Conservation (phyloP, 2,888 invertebrate species). For the Micoletzkya japonica region DNA sequence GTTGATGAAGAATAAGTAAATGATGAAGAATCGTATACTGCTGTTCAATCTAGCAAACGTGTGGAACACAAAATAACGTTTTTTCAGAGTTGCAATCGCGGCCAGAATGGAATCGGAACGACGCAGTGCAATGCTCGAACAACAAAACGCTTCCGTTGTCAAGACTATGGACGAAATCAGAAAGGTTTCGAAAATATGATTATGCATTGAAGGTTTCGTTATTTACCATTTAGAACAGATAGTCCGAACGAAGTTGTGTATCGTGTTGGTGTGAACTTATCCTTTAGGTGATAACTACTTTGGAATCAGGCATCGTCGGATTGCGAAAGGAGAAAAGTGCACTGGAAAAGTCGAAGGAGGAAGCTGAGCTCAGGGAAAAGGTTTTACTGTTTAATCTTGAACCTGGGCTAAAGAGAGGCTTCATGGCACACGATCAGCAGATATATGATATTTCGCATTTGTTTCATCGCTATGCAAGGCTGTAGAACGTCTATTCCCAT, state of each 20-base stretch:
- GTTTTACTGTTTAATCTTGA: background rate
- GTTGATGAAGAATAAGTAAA: too few species aligned
- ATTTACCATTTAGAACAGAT: too few species aligned
- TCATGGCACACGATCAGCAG: too few species aligned
- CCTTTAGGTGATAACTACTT: conserved; percentile 32
- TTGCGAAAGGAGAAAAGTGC: conserved; percentile 31
- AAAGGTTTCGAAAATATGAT: background rate
- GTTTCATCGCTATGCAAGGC: too few species aligned
- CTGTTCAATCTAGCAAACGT: too few species aligned
- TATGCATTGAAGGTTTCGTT: too few species aligned
- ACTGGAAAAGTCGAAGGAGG: conserved; percentile 28
- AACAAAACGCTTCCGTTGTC: conserved; percentile 3
- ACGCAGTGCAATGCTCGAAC: background rate
- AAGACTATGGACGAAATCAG: conserved; percentile 6
- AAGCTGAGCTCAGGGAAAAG: conserved; percentile 26
- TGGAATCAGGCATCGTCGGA: conserved; percentile 32
- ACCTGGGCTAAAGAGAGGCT: too few species aligned
- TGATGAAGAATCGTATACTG: too few species aligned
- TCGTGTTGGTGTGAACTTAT: too few species aligned
- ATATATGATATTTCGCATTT: background rate
- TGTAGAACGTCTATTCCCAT: too few species aligned
- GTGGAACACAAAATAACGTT: too few species aligned
- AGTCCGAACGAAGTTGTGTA: too few species aligned
- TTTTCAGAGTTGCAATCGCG: background rate
- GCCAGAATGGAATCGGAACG: background rate